These are phyloP conservation scores for Dryadula phaetusa DNA, from an alignment of 2,888 invertebrate species.

Conservation along the genomic window DNA sequence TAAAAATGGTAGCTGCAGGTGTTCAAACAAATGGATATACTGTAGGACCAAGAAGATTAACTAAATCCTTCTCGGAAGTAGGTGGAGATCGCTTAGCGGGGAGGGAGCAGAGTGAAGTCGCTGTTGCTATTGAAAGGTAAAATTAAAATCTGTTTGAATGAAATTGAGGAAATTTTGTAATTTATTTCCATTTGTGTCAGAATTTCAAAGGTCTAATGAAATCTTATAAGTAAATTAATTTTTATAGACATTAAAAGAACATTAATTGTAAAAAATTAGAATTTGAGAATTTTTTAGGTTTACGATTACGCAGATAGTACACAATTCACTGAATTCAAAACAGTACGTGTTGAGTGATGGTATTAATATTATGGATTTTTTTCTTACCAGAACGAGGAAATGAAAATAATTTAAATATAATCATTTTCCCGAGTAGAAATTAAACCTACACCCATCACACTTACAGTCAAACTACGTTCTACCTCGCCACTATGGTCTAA, in stretches of 20 bases:
- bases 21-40: constrained; percentile 94
- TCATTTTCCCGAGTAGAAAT: too few species aligned
- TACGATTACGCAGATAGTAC: too few species aligned
- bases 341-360: too few species aligned
- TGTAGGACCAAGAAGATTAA: constrained; percentile 86
- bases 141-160: background rate
- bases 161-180: background rate
- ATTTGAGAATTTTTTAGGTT: too few species aligned
- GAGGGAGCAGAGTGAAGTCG: constrained; percentile 65
- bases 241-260: background rate
- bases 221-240: background rate
- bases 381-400: too few species aligned
- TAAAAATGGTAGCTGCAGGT: constrained; percentile 95
- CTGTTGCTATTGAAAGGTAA: constrained; percentile 70
- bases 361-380: too few species aligned
- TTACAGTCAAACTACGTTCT: too few species aligned
- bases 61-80: constrained; percentile 93
- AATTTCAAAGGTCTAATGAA: background rate
- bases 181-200: background rate
- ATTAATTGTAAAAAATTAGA: background rate
- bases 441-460: too few species aligned
- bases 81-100: constrained; percentile 70
- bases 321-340: too few species aligned
- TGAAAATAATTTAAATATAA: too few species aligned
- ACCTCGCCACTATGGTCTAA: too few species aligned